These are phyloP conservation scores for Archivesica marissinica DNA, from an alignment of 1,140 invertebrate genomes.

Conservation along the genomic window DNA sequence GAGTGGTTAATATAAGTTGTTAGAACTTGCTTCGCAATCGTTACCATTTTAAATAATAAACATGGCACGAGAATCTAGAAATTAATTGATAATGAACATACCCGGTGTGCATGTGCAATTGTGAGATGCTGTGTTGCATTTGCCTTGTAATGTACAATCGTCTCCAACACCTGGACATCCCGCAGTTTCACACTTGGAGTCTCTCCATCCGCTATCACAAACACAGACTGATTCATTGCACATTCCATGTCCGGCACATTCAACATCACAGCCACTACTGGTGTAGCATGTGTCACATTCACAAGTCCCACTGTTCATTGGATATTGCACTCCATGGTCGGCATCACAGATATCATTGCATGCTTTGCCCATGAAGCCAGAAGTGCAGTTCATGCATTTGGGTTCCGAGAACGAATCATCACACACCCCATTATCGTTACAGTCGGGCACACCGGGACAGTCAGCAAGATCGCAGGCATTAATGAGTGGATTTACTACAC, in stretches of 20 bases:
- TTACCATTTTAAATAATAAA: too few relatives aligned
- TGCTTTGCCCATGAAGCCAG: slow-evolving; percentile 68
- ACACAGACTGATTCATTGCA: slow-evolving; percentile 54
- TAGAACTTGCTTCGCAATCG: too few relatives aligned
- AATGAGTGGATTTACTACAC: slow-evolving; percentile 4
- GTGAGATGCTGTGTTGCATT: slow-evolving; percentile 69
- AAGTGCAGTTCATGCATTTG: slow-evolving; percentile 58
- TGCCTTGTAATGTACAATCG: slow-evolving; percentile 70
- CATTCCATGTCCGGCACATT: slow-evolving; percentile 65
- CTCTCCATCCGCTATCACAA: slow-evolving; percentile 67
- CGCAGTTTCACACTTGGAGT: slow-evolving; percentile 69
- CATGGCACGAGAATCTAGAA: too few relatives aligned
- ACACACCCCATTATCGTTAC: slow-evolving; percentile 66
- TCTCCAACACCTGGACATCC: slow-evolving; percentile 67
- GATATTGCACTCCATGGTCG: slow-evolving; percentile 60
- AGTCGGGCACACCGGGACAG: slow-evolving; percentile 71
- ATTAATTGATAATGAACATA: slow-evolving; percentile 34
- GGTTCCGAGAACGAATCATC: slow-evolving; percentile 62
- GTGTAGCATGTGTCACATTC: slow-evolving; percentile 66
- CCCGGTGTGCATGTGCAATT: slow-evolving; percentile 70
- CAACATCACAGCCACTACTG: slow-evolving; percentile 64
- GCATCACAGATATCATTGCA: slow-evolving; percentile 69
- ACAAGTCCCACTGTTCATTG: slow-evolving; percentile 62
- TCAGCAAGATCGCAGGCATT: slow-evolving; percentile 67
- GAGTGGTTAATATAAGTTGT: too few relatives aligned